These are phyloP conservation scores for Gasteruption jaculator DNA, from an alignment of 2,888 invertebrate genomes.

Conservation along the genomic window DNA sequence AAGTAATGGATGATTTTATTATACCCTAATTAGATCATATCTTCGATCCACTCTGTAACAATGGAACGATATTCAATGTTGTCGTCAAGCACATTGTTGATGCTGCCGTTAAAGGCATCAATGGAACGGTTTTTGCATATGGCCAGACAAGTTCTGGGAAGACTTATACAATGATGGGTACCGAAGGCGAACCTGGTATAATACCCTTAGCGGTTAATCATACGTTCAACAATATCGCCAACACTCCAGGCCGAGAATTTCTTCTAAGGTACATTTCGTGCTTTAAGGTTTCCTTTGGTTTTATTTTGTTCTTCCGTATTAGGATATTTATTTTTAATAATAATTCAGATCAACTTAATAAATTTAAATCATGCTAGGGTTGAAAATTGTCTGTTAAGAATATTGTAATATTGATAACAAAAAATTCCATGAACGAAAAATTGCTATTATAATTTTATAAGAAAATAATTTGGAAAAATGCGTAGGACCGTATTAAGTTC, in stretches of 20 bases:
- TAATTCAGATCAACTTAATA: slow-evolving; percentile 8
- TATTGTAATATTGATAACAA: too few species aligned
- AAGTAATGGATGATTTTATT: background rate
- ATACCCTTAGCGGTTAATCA: slow-evolving; percentile 69
- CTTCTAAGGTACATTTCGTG: slow-evolving; percentile 66
- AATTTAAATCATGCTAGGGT: background rate
- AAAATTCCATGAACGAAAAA: background rate
- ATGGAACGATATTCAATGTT: slow-evolving; percentile 62
- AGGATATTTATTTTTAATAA: slow-evolving; percentile 6
- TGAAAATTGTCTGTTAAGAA: background rate
- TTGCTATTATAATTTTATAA: background rate
- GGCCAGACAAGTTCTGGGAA: slow-evolving; percentile 90
- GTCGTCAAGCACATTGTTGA: slow-evolving; percentile 70
- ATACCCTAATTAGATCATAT: slow-evolving; percentile 68
- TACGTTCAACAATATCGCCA: slow-evolving; percentile 65
- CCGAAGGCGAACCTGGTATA: slow-evolving; percentile 65
- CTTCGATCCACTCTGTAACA: slow-evolving; percentile 61
- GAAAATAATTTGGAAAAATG: background rate
- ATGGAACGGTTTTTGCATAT: slow-evolving; percentile 88
- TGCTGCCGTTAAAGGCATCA: slow-evolving; percentile 69
- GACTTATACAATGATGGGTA: slow-evolving; percentile 81
- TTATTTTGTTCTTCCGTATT: slow-evolving; percentile 11
- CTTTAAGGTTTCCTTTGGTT: too few species aligned
- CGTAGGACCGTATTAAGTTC: too few species aligned
- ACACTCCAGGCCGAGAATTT: slow-evolving; percentile 65